phyloP scores from a whole-genome alignment of 2,797 vertebrate species.

The Paedocypris micromegethes region DNA sequence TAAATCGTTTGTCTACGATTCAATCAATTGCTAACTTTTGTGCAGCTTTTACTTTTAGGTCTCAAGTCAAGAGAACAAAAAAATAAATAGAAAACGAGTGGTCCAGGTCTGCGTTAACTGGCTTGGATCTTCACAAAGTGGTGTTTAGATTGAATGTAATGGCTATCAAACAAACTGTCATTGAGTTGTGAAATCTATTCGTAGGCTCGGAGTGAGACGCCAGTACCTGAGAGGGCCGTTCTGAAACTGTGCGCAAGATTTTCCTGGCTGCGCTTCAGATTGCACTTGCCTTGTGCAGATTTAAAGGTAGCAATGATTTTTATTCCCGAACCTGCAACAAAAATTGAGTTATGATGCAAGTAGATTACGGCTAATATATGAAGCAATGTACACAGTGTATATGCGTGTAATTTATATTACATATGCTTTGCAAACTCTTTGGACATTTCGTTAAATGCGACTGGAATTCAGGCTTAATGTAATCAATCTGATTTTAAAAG shows the following conservation, averaged over 20 bases:
- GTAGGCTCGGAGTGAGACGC: constrained; percentile 9
- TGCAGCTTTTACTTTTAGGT: too few species aligned
- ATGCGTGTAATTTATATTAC: too few species aligned
- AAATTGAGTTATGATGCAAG: constrained; percentile 57
- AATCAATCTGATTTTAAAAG: too few species aligned
- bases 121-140: too few species aligned
- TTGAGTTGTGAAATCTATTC: background rate
- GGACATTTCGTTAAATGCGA: too few species aligned
- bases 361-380: too few species aligned
- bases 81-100: background rate
- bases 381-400: too few species aligned
- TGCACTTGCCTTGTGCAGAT: constrained; percentile 85
- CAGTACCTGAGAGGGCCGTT: constrained; percentile 82
- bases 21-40: too few species aligned
- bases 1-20: too few species aligned
- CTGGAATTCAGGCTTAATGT: too few species aligned
- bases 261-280: constrained; percentile 84
- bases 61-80: background rate
- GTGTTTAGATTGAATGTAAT: background rate
- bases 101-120: too few species aligned
- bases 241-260: constrained; percentile 78
- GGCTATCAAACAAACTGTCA: background rate
- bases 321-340: constrained; percentile 65
- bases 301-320: constrained; percentile 90
- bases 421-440: too few species aligned